phyloP scores from a whole-genome alignment of 2,113 vertebrate genomes.

The Gymnogyps californianus region DNA sequence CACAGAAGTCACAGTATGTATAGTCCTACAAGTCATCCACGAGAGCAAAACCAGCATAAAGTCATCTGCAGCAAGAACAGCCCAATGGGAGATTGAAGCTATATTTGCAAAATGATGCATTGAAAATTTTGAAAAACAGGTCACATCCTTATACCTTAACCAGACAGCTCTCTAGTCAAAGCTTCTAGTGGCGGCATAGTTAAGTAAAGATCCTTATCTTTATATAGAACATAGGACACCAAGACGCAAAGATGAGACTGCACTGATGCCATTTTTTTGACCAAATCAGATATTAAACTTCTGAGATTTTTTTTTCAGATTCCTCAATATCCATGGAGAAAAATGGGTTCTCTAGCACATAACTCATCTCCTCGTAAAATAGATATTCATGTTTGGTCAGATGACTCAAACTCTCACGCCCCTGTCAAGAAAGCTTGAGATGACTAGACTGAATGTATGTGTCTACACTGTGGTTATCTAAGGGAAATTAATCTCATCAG shows the following conservation, averaged over 20 bases:
- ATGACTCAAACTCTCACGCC: not conserved
- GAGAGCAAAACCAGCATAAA: not conserved
- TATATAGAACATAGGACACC: not conserved
- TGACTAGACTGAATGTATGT: not conserved
- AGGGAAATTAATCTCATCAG: not conserved
- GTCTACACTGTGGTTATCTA: not conserved
- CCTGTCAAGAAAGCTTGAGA: not conserved
- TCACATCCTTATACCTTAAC: not conserved
- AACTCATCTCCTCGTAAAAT: not conserved
- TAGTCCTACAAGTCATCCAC: not conserved
- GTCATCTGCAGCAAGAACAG: not conserved
- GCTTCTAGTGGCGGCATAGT: not conserved
- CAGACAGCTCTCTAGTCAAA: not conserved
- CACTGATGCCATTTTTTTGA: not conserved
- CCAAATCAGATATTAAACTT: not conserved
- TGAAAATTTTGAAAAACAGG: not conserved
- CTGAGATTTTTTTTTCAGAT: not conserved
- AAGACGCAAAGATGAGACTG: not conserved
- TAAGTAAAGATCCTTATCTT: not conserved
- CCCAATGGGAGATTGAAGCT: not conserved
- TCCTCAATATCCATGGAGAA: not conserved
- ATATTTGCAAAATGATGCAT: not conserved
- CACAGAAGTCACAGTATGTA: not conserved
- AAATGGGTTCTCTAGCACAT: not conserved
- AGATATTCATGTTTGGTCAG: not conserved